Base-by-base conservation (phyloP, 2,797 vertebrate genomes). In the Myiothlypis coronata region DNA sequence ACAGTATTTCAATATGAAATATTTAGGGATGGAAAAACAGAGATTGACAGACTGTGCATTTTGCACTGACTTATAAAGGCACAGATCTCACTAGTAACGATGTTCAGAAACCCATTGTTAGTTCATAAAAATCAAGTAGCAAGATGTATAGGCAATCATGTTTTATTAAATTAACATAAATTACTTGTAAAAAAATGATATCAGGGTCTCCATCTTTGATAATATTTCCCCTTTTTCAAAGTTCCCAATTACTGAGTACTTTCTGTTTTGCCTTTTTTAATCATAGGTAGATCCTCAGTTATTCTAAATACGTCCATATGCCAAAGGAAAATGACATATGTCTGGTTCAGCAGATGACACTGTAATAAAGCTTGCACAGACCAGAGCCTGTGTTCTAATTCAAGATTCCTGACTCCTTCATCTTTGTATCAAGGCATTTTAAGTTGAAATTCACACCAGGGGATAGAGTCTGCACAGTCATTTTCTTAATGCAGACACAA, bases 361-460 rank as follows among this genome's bases (percentile, higher is more conserved):
- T 24, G 8, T 35, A 83, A 76, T 43, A 61, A 92, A 72, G 46
- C 12, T 64, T 78, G 64, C 44, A 87, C 28, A 91, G 59, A 44
- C 77, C 72, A 92, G 34, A 87, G 75, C 27, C 56, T 53, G 57
- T 39, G 8, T 32, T 89, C 64, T 82, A 61, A 63, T 70, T 76
- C 60, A 77, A 70, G 60, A 60, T 84, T 77, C 34, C 56, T 49
- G 68, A 87, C 37, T 91, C 53, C 75, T 80, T 74, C 52, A 57
- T 49, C 60, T 92, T 83, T 91, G 85, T 71, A 72, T 76, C 35
- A 59, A 86, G 46, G 87, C 72, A 75, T 90, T 96, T 88, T 21
- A 91, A 83, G 50, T 60, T 85, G 94, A 92, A 95, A 94, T 91
- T 87, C 85, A 96, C 15, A 91, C 89, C 77, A 63, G 71, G 43